These are phyloP conservation scores for Zoanthus sansibaricus DNA, from an alignment of 92 coral and sea anemone species.

Conservation along the genomic window DNA sequence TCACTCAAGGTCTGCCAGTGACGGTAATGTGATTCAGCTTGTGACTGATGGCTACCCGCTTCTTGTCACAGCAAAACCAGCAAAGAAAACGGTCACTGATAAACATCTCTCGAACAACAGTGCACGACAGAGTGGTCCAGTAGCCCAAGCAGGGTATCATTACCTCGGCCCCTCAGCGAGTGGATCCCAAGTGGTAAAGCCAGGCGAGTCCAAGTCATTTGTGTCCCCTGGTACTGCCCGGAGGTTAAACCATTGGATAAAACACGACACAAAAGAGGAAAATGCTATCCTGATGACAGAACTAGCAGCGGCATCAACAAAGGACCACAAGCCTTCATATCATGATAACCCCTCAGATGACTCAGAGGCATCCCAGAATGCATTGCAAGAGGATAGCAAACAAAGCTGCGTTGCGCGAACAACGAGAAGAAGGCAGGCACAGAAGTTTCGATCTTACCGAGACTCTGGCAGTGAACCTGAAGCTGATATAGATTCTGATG, in stretches of 20 bases:
- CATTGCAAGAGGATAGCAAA: conserved; percentile 41
- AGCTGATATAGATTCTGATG: conserved; percentile 85
- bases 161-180: conserved; percentile 41
- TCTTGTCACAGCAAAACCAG: conserved; percentile 76
- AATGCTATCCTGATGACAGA: conserved; percentile 58
- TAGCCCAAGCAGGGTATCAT: conserved; percentile 42
- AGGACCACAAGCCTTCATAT: conserved; percentile 35
- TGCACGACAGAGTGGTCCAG: conserved; percentile 32
- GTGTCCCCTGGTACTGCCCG: conserved; percentile 84
- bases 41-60: conserved; percentile 80
- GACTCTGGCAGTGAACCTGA: conserved; percentile 87
- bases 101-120: conserved; percentile 23
- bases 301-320: conserved; percentile 50
- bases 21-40: conserved; percentile 79
- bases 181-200: conserved; percentile 26
- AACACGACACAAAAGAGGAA: conserved; percentile 54
- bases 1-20: conserved; percentile 84
- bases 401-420: conserved; percentile 48
- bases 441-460: conserved; percentile 82
- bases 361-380: conserved; percentile 34
- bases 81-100: conserved; percentile 16
- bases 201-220: conserved; percentile 64
- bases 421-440: conserved; percentile 59
- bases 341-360: conserved; percentile 21
- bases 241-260: conserved; percentile 85